Evolutionary conservation across 2,888 invertebrate genomes (phyloP), one percentile per base, ranked within the genome.

Genomic region (Hartigia nigra): DNA sequence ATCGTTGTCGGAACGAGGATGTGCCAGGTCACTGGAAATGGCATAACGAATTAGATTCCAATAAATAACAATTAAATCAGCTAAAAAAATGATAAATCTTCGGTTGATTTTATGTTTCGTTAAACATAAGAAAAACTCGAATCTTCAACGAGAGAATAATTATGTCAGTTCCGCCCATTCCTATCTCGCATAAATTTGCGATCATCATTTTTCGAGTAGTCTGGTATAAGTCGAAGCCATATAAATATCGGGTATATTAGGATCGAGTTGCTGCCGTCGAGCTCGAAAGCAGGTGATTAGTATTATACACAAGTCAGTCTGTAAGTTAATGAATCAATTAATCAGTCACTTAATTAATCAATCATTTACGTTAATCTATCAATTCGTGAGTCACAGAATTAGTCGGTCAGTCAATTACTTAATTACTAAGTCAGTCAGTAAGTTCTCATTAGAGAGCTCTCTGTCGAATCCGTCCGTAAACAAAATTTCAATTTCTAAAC

Each of bases 21-120:
- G 84, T 90, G 88, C 90, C 91, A 90, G 90, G 90, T 89, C 90
- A 90, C 90, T 90, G 90, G 89, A 90, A 89, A 88, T 89, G 87
- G 88, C 74, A 55, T 55, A 55, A 55, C 55, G 55, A 55, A 23
- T 55, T 55, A 55, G 9, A 55, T 23, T 55, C 23, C 23, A 55
- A 9, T 55, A 55, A 55, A 55, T 23, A 55, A 9, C 23, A 55
- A 55, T 55, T 55, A 39, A 39, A 39, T 39, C 23, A 3, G 23
- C 55, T 23, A 9, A 23, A 55, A 55, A 9, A 14, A 55, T 55
- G 23, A 55, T 55, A 55, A 55, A 55, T 55, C 23, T 55, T 55
- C 23, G 55, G 23, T 55, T 55, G 23, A 23, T 23, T 55, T 23
- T 2, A 9, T 55, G 55, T 23, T 55, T 55, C 23, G 55, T 55